These are phyloP conservation scores for Stegophylla sp. DNA, from an alignment of 2,888 invertebrate genomes.

Conservation along the genomic window DNA sequence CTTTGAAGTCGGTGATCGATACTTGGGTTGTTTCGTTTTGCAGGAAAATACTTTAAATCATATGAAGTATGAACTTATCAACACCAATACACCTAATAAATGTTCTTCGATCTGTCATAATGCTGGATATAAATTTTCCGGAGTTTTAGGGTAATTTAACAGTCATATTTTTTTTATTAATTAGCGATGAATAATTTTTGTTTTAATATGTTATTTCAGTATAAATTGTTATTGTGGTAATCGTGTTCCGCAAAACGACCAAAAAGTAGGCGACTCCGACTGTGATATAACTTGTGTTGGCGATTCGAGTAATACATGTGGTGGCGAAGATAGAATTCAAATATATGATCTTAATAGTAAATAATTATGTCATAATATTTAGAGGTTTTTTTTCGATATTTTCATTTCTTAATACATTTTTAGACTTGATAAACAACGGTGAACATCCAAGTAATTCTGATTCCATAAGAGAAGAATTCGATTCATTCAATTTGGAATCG, in stretches of 20 bases:
- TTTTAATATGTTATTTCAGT: constrained; percentile 41
- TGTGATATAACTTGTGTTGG: constrained; percentile 51
- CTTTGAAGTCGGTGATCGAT: not conserved
- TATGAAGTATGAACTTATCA: constrained; percentile 38
- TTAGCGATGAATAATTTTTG: not conserved
- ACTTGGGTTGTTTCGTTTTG: constrained; percentile 56
- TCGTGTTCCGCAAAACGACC: not conserved
- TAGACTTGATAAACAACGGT: not conserved
- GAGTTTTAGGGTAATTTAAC: constrained; percentile 43
- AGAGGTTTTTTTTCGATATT: too few species aligned
- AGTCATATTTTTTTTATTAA: not conserved
- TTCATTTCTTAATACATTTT: not conserved
- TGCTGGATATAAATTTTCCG: constrained; percentile 53
- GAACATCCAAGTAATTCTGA: not conserved
- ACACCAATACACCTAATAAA: constrained; percentile 48
- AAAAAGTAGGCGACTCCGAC: constrained; percentile 18
- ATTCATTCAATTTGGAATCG: constrained; percentile 20
- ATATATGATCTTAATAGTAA: constrained; percentile 50
- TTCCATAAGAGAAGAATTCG: constrained; percentile 9
- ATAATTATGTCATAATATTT: not conserved
- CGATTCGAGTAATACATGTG: constrained; percentile 51
- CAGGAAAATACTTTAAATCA: constrained; percentile 40
- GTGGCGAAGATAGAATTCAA: constrained; percentile 46
- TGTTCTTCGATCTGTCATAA: constrained; percentile 55
- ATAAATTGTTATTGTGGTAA: constrained; percentile 58